Conservation (phyloP, 2,797 vertebrate species). For the Parambassis ranga region DNA sequence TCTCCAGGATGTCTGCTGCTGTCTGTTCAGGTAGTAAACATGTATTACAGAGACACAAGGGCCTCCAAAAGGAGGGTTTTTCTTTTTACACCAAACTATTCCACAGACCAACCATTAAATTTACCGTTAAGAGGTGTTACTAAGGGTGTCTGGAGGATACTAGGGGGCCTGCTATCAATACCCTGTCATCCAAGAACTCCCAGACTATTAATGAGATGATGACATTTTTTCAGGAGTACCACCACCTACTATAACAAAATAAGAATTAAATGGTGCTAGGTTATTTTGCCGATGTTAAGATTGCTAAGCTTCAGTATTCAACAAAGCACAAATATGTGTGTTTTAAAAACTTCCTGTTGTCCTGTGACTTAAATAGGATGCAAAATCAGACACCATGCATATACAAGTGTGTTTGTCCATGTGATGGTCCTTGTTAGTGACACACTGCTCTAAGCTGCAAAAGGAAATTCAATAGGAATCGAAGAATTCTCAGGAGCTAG, state of each 20-base stretch:
- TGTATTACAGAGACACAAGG: conserved; percentile 2
- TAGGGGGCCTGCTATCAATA: no score
- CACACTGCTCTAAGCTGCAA: not conserved
- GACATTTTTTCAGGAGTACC: no score
- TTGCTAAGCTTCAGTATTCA: not conserved
- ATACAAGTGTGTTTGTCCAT: not conserved
- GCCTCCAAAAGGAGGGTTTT: conserved; percentile 3
- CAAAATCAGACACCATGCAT: not conserved
- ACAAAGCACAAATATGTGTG: not conserved
- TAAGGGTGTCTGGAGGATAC: no score
- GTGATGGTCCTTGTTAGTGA: not conserved
- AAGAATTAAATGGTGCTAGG: no score
- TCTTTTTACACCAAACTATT: conserved; percentile 4
- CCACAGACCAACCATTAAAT: conserved; percentile 4
- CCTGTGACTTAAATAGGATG: not conserved
- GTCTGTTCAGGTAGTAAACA: not conserved
- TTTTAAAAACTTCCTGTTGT: not conserved
- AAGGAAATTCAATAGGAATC: not conserved
- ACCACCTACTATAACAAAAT: no score
- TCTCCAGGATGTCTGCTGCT: conserved; percentile 15
- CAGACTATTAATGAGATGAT: no score
- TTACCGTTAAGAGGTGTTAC: not conserved
- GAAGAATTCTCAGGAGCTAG: not conserved
- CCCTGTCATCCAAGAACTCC: no score
- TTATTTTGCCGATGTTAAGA: no score